A percentile compares a stretch with the other conserved stretches of the same genome.
phyloP scores from a whole-genome alignment of 2,797 vertebrate species.

The Benthosema pterotum region DNA sequence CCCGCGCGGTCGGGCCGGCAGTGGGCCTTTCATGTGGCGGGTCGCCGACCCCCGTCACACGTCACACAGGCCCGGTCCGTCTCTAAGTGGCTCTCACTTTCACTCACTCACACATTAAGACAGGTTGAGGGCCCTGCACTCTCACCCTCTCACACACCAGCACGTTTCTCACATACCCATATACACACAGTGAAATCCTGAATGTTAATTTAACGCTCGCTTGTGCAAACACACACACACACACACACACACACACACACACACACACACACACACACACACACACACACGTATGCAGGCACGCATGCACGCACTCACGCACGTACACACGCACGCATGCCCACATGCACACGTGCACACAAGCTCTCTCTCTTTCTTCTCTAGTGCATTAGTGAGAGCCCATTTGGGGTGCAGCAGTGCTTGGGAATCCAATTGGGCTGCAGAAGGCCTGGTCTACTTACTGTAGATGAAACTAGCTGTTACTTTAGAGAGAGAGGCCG shows the following conservation, averaged over 20 bases:
- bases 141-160: background rate
- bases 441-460: slow-evolving; percentile 72
- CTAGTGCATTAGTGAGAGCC: slow-evolving; percentile 62
- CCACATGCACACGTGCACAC: slow-evolving; percentile 39
- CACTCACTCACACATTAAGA: slow-evolving; percentile 69
- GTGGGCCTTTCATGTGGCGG: slow-evolving; percentile 73
- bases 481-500: slow-evolving; percentile 74
- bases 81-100: slow-evolving; percentile 78
- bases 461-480: slow-evolving; percentile 76
- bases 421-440: slow-evolving; percentile 78
- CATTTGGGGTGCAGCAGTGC: slow-evolving; percentile 60
- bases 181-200: background rate
- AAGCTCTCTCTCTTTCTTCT: slow-evolving; percentile 30
- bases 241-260: slow-evolving; percentile 35
- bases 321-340: slow-evolving; percentile 34
- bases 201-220: no score
- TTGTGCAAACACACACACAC: no score
- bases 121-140: slow-evolving; percentile 37
- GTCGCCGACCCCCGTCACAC: slow-evolving; percentile 64
- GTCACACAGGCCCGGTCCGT: slow-evolving; percentile 66
- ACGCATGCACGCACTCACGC: slow-evolving; percentile 28
- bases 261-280: slow-evolving; percentile 38
- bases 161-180: slow-evolving; percentile 2
- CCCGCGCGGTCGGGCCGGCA: slow-evolving; percentile 65
- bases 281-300: background rate